These are phyloP conservation scores for Hyalella azteca DNA, from an alignment of 2,888 invertebrate genomes.

Conservation along the genomic window DNA sequence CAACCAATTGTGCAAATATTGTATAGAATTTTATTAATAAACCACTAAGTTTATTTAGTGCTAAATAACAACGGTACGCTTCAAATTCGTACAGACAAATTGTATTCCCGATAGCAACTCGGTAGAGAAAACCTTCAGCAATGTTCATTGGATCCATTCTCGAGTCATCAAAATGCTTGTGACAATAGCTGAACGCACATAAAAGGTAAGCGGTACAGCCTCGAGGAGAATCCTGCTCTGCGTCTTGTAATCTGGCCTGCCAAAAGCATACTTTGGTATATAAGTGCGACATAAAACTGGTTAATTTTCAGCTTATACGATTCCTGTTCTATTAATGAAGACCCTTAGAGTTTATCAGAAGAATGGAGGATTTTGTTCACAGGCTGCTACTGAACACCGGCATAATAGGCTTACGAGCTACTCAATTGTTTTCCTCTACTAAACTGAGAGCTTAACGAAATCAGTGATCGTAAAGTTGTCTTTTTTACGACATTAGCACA, in stretches of 20 bases:
- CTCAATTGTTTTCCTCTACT: background rate
- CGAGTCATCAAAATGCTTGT: background rate
- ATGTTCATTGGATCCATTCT: no score
- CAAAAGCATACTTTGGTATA: no score
- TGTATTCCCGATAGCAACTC: no score
- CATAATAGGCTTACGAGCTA: constrained; percentile 14
- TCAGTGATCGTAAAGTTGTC: background rate
- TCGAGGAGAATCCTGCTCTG: no score
- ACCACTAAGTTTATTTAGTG: no score
- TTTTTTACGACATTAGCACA: background rate
- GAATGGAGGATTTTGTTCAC: constrained; percentile 20
- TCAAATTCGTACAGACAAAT: no score
- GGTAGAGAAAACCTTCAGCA: no score
- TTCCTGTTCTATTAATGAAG: constrained; percentile 23
- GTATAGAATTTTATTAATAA: no score
- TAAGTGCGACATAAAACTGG: constrained; percentile 18
- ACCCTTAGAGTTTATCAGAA: background rate
- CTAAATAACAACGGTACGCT: no score
- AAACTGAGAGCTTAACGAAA: background rate
- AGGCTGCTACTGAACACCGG: constrained; percentile 11
- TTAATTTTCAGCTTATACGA: constrained; percentile 15
- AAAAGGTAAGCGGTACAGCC: background rate
- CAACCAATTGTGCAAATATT: no score
- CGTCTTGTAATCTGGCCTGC: no score
- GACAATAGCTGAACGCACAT: background rate